Conservation (phyloP, 2,113 vertebrate genomes). For the Saguinus midas region DNA sequence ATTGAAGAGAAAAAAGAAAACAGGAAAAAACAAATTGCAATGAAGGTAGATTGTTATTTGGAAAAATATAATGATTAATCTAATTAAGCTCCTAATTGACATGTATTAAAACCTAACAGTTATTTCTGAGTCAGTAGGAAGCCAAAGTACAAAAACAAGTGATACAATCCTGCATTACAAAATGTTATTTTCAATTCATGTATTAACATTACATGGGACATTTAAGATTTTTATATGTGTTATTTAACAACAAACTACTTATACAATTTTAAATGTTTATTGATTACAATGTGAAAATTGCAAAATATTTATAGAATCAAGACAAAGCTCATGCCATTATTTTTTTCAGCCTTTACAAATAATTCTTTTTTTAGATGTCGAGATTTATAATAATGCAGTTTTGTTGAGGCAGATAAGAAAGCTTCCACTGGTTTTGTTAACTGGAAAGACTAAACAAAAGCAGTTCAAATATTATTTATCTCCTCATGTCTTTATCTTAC, state of each 20-base stretch:
- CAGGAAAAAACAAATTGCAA: not conserved
- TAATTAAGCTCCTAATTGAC: not conserved
- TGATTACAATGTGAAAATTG: not conserved
- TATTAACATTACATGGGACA: not conserved
- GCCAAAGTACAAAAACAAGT: not conserved
- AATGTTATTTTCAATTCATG: not conserved
- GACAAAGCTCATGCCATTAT: not conserved
- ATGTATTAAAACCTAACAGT: not conserved
- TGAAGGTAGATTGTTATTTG: not conserved
- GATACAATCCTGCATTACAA: not conserved
- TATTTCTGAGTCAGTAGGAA: not conserved
- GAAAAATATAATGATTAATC: conserved; percentile 40
- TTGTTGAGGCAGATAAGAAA: not conserved
- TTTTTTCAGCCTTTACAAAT: not conserved
- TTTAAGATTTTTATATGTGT: not conserved
- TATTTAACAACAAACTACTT: not conserved
- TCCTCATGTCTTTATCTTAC: not conserved
- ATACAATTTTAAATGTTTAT: not conserved
- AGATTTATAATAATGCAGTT: not conserved
- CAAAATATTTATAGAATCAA: not conserved
- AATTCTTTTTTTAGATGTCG: not conserved
- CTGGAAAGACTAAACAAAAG: not conserved
- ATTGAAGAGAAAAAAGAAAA: not conserved
- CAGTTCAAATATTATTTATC: not conserved
- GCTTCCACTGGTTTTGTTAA: not conserved